Evolutionary conservation across 2,113 vertebrate species (phyloP).

Genomic region (Coreoperca whiteheadi): DNA sequence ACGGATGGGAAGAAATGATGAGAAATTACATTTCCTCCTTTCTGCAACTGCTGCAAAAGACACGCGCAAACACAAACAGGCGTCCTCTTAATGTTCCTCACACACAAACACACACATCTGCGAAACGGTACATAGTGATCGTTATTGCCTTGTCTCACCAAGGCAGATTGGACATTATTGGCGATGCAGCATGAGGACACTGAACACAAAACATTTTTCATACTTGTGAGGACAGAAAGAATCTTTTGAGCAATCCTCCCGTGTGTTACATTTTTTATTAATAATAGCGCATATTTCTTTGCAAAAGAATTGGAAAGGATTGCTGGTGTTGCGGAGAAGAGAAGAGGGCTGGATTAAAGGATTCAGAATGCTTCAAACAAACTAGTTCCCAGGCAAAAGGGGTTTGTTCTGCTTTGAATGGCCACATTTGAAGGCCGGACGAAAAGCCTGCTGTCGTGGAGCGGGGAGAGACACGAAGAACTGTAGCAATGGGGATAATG

Average conservation of each 20-base stretch:
- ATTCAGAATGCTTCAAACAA: neutral
- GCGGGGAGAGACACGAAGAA: neutral
- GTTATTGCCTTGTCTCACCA: slow-evolving; percentile 2
- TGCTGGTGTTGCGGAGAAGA: neutral
- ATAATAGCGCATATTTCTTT: slow-evolving; percentile 9
- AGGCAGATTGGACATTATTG: slow-evolving; percentile 2
- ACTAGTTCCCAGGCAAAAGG: neutral
- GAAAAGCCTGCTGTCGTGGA: neutral
- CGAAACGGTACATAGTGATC: neutral
- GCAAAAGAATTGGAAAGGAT: neutral
- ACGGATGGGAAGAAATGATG: neutral
- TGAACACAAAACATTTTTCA: slow-evolving; percentile 30
- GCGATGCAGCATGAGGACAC: slow-evolving; percentile 10
- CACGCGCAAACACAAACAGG: neutral
- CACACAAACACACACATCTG: neutral
- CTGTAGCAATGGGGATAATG: neutral
- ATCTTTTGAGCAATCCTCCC: neutral
- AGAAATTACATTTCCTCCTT: neutral
- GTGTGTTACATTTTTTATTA: slow-evolving; percentile 17
- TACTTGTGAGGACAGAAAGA: slow-evolving; percentile 8
- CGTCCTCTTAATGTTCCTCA: neutral
- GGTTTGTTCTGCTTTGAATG: neutral
- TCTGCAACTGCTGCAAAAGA: neutral
- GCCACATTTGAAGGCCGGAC: neutral
- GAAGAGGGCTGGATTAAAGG: neutral